A percentile compares a stretch with the other conserved stretches of the same genome.
Evolutionary conservation across 2,113 vertebrate genomes (phyloP).

Genomic region (Hippocampus comes): DNA sequence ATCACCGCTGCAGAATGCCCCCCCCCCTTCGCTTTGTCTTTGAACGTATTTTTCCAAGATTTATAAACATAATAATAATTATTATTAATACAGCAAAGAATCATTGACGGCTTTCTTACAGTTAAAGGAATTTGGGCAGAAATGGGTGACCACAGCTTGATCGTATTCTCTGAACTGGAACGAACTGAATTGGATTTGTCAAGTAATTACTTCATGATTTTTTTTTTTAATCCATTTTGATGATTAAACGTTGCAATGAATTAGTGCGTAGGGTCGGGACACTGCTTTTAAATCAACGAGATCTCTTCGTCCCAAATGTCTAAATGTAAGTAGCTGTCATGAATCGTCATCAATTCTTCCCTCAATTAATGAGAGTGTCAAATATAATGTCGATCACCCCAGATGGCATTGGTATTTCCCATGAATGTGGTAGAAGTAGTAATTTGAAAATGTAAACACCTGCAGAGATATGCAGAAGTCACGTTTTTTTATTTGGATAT

Average conservation of each 20-base stretch:
- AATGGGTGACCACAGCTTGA: neutral
- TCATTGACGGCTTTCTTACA: neutral
- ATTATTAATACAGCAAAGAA: neutral
- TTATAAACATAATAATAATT: neutral
- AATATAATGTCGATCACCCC: neutral
- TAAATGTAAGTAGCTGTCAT: neutral
- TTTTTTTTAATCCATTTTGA: conserved; percentile 9
- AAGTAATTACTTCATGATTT: conserved; percentile 17
- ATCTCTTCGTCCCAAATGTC: conserved; percentile 1
- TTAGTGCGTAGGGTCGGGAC: neutral
- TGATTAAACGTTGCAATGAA: conserved; percentile 11
- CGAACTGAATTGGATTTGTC: conserved; percentile 1
- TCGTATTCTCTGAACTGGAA: too few relatives aligned
- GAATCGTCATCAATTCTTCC: neutral
- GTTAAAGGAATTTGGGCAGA: neutral
- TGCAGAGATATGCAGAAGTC: too few relatives aligned
- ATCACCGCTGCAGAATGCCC: conserved; percentile 20
- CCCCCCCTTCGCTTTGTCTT: conserved; percentile 2
- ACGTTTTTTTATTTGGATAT: too few relatives aligned
- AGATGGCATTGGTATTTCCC: too few relatives aligned
- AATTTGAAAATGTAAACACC: too few relatives aligned
- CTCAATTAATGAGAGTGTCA: neutral
- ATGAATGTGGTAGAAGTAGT: too few relatives aligned
- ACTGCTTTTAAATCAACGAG: conserved; percentile 27
- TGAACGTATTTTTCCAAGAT: neutral